Conservation (phyloP, 23 tunicate species). For the Diplosoma virens region DNA sequence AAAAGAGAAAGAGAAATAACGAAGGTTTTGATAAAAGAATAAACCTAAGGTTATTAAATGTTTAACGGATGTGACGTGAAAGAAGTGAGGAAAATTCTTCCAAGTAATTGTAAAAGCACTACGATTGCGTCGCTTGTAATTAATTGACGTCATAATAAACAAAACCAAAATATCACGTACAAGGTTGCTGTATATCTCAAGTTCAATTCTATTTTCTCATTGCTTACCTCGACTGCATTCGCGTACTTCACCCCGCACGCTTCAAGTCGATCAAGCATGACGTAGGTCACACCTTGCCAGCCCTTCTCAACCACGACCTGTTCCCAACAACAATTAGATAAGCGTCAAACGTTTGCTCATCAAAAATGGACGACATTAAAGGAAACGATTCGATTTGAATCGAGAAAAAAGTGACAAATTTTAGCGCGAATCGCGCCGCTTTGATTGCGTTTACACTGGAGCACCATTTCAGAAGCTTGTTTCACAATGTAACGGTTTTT, state of each 20-base stretch:
- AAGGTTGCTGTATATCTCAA: background rate
- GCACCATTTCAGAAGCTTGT: too few species aligned
- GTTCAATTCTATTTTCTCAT: background rate
- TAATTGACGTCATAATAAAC: background rate
- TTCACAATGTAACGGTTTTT: too few species aligned
- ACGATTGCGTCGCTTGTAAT: background rate
- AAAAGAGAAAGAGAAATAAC: background rate
- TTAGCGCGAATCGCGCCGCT: too few species aligned
- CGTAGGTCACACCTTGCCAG: slow-evolving; percentile 98
- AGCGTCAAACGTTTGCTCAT: too few species aligned
- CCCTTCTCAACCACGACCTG: slow-evolving; percentile 97
- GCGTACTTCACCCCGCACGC: slow-evolving; percentile 90
- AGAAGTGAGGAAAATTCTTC: too few species aligned
- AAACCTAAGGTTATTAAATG: too few species aligned
- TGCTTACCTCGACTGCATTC: slow-evolving; percentile 85
- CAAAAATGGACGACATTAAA: too few species aligned
- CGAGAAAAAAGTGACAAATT: too few species aligned
- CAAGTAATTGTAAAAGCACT: background rate
- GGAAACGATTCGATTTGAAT: too few species aligned
- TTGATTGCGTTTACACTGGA: too few species aligned
- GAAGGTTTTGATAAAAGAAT: background rate
- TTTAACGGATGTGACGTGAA: too few species aligned
- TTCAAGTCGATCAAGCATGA: slow-evolving; percentile 86
- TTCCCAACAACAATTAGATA: too few species aligned
- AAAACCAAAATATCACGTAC: background rate